phyloP scores from a whole-genome alignment of 2,113 vertebrate species.

The Uropsilus gracilis region DNA sequence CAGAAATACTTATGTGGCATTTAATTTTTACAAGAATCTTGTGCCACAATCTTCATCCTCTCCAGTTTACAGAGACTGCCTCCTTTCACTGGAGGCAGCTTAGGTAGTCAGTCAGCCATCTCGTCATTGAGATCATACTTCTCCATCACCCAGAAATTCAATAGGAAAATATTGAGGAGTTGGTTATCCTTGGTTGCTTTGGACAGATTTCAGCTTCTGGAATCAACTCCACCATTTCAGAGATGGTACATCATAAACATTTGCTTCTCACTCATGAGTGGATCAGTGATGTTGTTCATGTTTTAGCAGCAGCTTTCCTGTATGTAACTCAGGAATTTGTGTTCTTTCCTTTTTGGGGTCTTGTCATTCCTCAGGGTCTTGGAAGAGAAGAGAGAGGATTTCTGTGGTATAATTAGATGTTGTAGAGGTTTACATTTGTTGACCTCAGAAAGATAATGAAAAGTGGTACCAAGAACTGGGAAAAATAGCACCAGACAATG shows the following conservation, averaged over 20 bases:
- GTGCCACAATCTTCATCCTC: not conserved
- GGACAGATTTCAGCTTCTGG: not conserved
- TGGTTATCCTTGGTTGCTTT: not conserved
- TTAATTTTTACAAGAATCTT: not conserved
- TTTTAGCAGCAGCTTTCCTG: not conserved
- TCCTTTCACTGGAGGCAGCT: not conserved
- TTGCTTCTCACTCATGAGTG: not conserved
- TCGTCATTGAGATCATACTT: not conserved
- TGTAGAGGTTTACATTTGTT: not conserved
- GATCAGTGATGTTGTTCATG: not conserved
- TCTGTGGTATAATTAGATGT: not conserved
- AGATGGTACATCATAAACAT: not conserved
- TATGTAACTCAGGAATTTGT: not conserved
- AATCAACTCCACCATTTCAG: not conserved
- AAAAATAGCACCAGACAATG: not conserved
- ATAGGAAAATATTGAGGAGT: not conserved
- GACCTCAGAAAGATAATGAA: not conserved
- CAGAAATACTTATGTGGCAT: not conserved
- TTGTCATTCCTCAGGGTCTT: not conserved
- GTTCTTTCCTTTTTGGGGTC: not conserved
- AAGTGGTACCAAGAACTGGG: rapidly evolving
- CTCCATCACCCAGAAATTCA: not conserved
- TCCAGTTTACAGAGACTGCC: not conserved
- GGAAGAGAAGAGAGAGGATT: not conserved
- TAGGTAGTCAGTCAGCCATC: not conserved